These are phyloP conservation scores for Mercenaria mercenaria DNA, from an alignment of 1,140 invertebrate genomes.

Conservation along the genomic window DNA sequence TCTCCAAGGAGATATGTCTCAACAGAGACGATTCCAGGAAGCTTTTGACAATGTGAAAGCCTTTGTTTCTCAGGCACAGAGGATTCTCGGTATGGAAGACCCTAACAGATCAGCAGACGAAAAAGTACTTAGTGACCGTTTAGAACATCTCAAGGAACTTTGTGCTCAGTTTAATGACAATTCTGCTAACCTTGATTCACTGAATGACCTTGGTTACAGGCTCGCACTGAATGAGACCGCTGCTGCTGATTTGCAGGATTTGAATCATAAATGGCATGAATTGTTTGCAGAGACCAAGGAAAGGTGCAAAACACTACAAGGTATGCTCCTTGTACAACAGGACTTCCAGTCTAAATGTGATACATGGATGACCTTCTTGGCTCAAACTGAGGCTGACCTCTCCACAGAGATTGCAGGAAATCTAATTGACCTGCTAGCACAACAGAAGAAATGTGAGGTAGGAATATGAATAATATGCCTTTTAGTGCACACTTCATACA, in stretches of 20 bases:
- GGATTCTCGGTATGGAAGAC: constrained; percentile 74
- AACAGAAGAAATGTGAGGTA: constrained; percentile 83
- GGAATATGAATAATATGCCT: constrained; percentile 1
- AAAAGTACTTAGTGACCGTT: constrained; percentile 64
- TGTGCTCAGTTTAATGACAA: constrained; percentile 77
- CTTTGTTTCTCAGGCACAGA: constrained; percentile 77
- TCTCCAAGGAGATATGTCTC: constrained; percentile 78
- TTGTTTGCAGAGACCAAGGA: constrained; percentile 76
- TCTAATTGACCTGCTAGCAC: constrained; percentile 78
- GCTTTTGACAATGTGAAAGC: constrained; percentile 73
- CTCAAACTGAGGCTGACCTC: constrained; percentile 80
- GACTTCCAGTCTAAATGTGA: constrained; percentile 84
- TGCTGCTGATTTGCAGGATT: constrained; percentile 74
- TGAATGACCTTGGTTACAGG: constrained; percentile 81
- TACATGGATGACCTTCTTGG: constrained; percentile 83
- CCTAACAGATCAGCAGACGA: constrained; percentile 77
- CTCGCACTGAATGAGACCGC: constrained; percentile 78
- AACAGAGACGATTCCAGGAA: constrained; percentile 76
- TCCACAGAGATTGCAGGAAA: constrained; percentile 80
- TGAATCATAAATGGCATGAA: constrained; percentile 82
- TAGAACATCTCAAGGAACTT: constrained; percentile 79
- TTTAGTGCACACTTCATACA: neutral
- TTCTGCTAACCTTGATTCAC: constrained; percentile 70
- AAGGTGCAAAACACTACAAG: constrained; percentile 78
- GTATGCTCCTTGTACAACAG: constrained; percentile 79